Conservation (phyloP, 2,113 vertebrate species). For the Orthonyx spaldingii region DNA sequence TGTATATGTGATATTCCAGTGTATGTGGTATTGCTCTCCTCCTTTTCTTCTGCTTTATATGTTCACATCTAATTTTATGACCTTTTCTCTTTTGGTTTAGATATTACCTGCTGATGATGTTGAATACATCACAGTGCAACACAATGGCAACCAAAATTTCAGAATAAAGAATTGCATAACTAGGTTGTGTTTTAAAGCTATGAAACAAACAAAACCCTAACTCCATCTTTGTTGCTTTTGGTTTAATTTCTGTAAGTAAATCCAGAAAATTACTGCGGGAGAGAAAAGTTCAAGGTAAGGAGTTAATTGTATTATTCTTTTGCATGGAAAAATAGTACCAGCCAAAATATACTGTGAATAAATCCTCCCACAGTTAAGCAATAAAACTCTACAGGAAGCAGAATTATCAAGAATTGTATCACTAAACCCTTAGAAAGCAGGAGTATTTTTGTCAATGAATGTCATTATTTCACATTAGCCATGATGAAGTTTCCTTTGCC, state of each 20-base stretch:
- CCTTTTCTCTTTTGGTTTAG: not conserved
- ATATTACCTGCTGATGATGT: not conserved
- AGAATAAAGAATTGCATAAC: not conserved
- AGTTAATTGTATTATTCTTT: not conserved
- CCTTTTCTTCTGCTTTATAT: not conserved
- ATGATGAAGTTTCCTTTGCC: not conserved
- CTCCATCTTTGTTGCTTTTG: not conserved
- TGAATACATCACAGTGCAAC: not conserved
- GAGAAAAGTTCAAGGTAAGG: not conserved
- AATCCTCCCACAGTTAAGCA: constrained; percentile 16
- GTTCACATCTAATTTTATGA: not conserved
- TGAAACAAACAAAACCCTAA: not conserved
- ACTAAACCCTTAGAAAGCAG: not conserved
- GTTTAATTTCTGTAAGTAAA: not conserved
- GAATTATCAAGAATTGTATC: not conserved
- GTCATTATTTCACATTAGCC: not conserved
- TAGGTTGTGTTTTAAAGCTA: not conserved
- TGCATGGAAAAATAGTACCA: not conserved
- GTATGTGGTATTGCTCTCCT: not conserved
- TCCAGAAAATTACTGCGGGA: not conserved
- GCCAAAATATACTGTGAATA: not conserved
- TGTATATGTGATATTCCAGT: not conserved
- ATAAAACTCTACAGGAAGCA: not conserved
- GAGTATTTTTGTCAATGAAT: not conserved
- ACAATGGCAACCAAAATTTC: not conserved